Evolutionary conservation across 2,888 invertebrate genomes (phyloP).

Genomic region (Leucoma salicis): DNA sequence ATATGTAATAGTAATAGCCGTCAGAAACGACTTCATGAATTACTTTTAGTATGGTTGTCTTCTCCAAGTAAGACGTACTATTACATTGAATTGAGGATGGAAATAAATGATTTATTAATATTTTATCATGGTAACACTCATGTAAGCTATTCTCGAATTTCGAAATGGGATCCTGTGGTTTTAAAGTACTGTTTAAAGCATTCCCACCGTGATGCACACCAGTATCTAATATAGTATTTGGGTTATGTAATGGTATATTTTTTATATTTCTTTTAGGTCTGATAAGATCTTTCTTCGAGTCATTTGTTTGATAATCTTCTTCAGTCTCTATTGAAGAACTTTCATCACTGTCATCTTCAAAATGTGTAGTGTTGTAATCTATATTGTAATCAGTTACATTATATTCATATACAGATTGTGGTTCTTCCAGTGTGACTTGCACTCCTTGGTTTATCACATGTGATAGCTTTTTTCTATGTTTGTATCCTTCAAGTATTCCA

Average conservation of each 20-base stretch:
- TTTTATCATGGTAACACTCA: slow-evolving; percentile 89
- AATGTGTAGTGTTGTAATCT: neutral
- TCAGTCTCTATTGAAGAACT: neutral
- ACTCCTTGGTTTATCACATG: slow-evolving; percentile 83
- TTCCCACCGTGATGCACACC: slow-evolving; percentile 91
- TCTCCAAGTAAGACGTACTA: slow-evolving; percentile 86
- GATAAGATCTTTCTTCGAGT: slow-evolving; percentile 18
- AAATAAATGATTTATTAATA: slow-evolving; percentile 87
- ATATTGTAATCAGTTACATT: slow-evolving; percentile 3
- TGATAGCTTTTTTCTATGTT: slow-evolving; percentile 84
- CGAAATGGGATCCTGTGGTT: slow-evolving; percentile 86
- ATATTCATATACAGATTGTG: slow-evolving; percentile 36
- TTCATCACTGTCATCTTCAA: slow-evolving; percentile 1
- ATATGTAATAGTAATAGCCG: slow-evolving; percentile 94
- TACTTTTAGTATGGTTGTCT: slow-evolving; percentile 84
- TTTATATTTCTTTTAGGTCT: slow-evolving; percentile 56
- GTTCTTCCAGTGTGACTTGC: slow-evolving; percentile 67
- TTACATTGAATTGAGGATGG: slow-evolving; percentile 86
- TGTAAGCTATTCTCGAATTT: slow-evolving; percentile 91
- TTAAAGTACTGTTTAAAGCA: slow-evolving; percentile 79
- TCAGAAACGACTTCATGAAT: slow-evolving; percentile 87
- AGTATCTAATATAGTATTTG: slow-evolving; percentile 84
- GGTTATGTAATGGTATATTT: slow-evolving; percentile 59
- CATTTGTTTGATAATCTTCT: slow-evolving; percentile 8
- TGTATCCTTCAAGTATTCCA: slow-evolving; percentile 87